phyloP scores from a whole-genome alignment of 2,113 vertebrate species.

The Orthochromis indermauri region DNA sequence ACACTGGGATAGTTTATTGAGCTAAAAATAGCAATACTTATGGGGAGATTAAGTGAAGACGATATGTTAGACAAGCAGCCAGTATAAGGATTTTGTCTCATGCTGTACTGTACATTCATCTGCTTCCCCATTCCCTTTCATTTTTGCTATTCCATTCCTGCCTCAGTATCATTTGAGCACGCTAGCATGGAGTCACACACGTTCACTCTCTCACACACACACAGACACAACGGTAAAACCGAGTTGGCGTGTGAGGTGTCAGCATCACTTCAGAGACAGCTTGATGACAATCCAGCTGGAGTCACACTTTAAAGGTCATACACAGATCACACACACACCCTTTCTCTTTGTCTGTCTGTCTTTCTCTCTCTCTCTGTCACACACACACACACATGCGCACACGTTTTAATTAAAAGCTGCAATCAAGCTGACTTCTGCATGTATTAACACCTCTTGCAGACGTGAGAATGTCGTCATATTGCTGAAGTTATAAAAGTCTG shows the following conservation, averaged over 20 bases:
- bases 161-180: not conserved
- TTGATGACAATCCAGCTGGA: conserved; percentile 63
- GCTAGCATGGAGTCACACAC: not conserved
- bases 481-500: conserved; percentile 25
- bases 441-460: conserved; percentile 63
- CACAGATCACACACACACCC: conserved; percentile 16
- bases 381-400: not conserved
- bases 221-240: not conserved
- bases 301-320: conserved; percentile 69
- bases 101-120: conserved; percentile 14
- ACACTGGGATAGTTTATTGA: conserved; percentile 5
- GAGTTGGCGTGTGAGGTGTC: conserved; percentile 43
- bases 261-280: conserved; percentile 58
- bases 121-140: not conserved
- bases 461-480: conserved; percentile 45
- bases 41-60: conserved; percentile 37
- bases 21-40: conserved; percentile 54
- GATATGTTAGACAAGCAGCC: conserved; percentile 20
- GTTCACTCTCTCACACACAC: not conserved
- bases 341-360: not conserved
- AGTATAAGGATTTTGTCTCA: conserved; percentile 27
- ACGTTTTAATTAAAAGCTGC: conserved; percentile 65
- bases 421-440: conserved; percentile 58
- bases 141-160: not conserved
- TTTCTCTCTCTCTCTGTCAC: not conserved